phyloP scores from a whole-genome alignment of 2,797 vertebrate species.

The Myoxocephalus aenaeus region DNA sequence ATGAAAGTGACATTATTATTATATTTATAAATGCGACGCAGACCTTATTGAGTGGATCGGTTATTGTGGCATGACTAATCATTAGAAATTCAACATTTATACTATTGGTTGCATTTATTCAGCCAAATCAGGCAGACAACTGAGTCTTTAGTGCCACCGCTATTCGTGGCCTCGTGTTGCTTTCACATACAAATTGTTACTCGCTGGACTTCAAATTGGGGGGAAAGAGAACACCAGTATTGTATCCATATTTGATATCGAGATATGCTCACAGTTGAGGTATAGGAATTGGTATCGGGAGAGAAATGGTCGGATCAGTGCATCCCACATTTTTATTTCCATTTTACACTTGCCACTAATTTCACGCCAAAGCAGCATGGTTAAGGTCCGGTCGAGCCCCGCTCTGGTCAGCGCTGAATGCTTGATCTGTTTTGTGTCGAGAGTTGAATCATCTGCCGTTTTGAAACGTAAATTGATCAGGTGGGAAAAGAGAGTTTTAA shows the following conservation, averaged over 20 bases:
- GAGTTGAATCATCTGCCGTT: neutral
- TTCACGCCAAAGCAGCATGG: neutral
- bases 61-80: neutral
- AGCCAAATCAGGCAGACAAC: neutral
- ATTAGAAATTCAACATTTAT: neutral
- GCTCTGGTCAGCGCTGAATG: neutral
- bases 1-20: conserved; percentile 5
- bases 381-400: neutral
- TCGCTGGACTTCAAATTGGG: conserved; percentile 13
- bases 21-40: neutral
- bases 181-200: neutral
- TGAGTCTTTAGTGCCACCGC: neutral
- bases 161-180: conserved; percentile 7
- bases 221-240: neutral
- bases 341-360: neutral
- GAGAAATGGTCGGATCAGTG: neutral
- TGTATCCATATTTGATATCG: neutral
- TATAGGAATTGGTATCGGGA: neutral
- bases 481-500: neutral
- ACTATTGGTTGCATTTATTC: conserved; percentile 7
- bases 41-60: neutral
- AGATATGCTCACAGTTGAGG: neutral
- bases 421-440: neutral
- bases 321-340: neutral
- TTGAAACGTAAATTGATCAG: neutral